Conservation (phyloP, 2,888 invertebrate genomes). For the Philonicus albiceps region DNA sequence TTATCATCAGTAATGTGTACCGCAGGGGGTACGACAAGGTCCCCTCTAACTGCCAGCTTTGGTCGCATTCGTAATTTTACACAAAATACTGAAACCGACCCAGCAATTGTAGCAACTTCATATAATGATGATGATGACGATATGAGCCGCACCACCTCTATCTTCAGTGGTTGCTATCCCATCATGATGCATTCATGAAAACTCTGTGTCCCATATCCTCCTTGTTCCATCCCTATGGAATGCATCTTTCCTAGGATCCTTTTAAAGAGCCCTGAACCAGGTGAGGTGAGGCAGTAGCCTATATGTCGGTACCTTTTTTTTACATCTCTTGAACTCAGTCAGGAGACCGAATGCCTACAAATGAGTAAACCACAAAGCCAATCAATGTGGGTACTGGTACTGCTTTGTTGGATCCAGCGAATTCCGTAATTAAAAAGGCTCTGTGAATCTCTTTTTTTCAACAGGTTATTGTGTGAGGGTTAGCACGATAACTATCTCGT, state of each 20-base stretch:
- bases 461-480: not conserved
- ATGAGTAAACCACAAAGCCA: not conserved
- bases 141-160: not conserved
- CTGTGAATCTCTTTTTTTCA: not conserved
- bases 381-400: not conserved
- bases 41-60: not conserved
- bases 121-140: not conserved
- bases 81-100: conserved; percentile 1
- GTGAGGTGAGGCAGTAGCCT: not conserved
- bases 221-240: not conserved
- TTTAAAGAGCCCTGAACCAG: not conserved
- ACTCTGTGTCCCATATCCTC: not conserved
- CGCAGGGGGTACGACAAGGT: not conserved
- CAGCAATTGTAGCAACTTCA: not conserved
- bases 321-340: not conserved
- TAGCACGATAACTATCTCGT: not conserved
- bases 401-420: not conserved
- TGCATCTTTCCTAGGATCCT: not conserved
- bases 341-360: not conserved
- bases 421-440: not conserved
- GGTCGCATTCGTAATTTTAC: conserved; percentile 10
- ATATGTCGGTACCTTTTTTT: not conserved
- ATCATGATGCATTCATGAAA: not conserved
- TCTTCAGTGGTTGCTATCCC: not conserved
- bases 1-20: conserved; percentile 1